Evolutionary conservation across 2,888 invertebrate genomes (phyloP), one percentile per base, ranked within the genome.

Genomic region (Emesis furor): DNA sequence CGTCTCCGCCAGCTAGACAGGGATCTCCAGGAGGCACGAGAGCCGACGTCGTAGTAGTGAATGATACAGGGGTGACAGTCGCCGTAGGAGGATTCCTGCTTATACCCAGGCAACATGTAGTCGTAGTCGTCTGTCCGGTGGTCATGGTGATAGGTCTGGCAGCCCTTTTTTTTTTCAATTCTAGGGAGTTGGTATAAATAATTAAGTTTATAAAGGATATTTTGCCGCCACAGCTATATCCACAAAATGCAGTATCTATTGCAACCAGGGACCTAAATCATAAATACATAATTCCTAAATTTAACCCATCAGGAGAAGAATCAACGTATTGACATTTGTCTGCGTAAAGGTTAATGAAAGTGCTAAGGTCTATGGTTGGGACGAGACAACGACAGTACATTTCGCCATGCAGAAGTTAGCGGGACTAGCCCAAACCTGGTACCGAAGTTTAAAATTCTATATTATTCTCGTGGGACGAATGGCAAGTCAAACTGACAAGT

Each of bases 331-430:
- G 82, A 85, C 71, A 46, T 71, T 10, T 81, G 79, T 82, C 30
- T 85, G 59, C 74, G 68, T n/a, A 46, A 80, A 86, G 68, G 83
- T 87, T 37, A 84, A 77, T 62, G 76, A 78, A 67, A 82, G 82
- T 59, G 68, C 82, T 10, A 55, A 12, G n/a, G 14, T 51, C 69
- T 87, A 87, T 39, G 81, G 76, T 62, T 86, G 85, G 85, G 86
- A 85, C 46, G 84, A 86, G 0, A 86, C 55, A 37, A 85, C 84
- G 0, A 84, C 76, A 2, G 73, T 69, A n/a, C 83, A 86, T 72
- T 86, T 84, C 59, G 83, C 88, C 5, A 83, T 86, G 84, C 87
- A 86, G 68, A 89, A 89, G 76, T 82, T 87, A 8, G 78, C 78
- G 42, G 88, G 88, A 0, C 55, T 88, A 68, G 89, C 89, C 73